Base-by-base conservation (phyloP, 2,113 vertebrate species). In the Nothocercus nigrocapillus region DNA sequence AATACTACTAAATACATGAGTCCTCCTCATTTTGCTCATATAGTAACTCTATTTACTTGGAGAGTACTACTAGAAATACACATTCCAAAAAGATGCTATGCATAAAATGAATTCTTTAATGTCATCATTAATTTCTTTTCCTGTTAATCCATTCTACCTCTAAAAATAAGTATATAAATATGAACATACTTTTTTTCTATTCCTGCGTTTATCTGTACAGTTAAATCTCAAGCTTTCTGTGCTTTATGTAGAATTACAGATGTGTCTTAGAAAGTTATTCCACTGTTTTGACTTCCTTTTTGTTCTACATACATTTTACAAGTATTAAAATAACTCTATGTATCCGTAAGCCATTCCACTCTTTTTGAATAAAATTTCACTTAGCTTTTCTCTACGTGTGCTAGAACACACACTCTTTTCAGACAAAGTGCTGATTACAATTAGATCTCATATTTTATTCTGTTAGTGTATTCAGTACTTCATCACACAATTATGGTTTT, bases 371-470 rank as follows among this genome's bases (percentile, higher is more conserved):
- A 72, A 88, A 56, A 93, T 82, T 56, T 40, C 44, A 58, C 58
- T 34, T 70, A n/a, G 85, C 62, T 88, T 88, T 25, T 79, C n/a
- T 0, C 36, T 36, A 66, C 11, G 28, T 3, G 38, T 84, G 58
- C 62, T 44, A 91, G 89, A 96, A 89, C 45, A 88, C n/a, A 85
- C 1, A 19, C 56, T 93, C 79, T 22, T n/a, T 51, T 9, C 61
- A 94, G 45, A 96, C 96, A 96, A 97, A 89, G 36, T 90, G 58
- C 63, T 91, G 70, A 88, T 75, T 86, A 93, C 70, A 64, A 73
- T 93, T 38, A 93, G 81, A 89, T 38, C 51, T 76, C 92, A 58
- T 85, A 70, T 93, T 97, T 91, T 90, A 34, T 74, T n/a, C 53
- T 63, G 70, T 68, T 85, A 83, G 53, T 88, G 87, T 7, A 85